Base-by-base conservation (phyloP, 2,797 vertebrate species). In the Salmo trutta region DNA sequence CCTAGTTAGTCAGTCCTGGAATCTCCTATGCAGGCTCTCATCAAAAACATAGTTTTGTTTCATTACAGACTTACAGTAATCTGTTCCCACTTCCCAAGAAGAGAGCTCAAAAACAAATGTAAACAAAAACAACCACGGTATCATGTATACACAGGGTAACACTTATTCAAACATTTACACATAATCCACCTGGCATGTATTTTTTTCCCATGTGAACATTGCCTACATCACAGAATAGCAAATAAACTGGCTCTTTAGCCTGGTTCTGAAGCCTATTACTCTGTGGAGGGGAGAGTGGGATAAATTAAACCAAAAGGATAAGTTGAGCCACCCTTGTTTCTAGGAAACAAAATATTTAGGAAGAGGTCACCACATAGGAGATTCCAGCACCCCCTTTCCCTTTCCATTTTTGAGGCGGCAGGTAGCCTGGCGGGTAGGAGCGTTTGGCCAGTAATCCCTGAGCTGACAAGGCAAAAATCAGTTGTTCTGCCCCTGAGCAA, bases 1-100 rank as follows among this genome's bases (percentile, higher is more conserved):
- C 75, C 73, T 80, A 83, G 62, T 69, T 33, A 31, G 77, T 33
- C 68, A 36, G 73, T 75, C 75, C 76, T 53, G 68, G 15, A n/a
- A 41, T 27, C 77, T 29, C 31, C 24, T 12, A 19, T n/a, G 19
- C 21, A 19, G 33, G 71, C 67, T 56, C 10, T 59, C 33, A 47
- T 69, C 27, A 16, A 27, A 15, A 21, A 24, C 27, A 17, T 19
- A 71, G 36, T 78, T 74, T 51, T 70, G 71, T 70, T 80, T 41
- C 64, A 31, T 36, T 41, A 27, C 3, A 21, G 29, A 56, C 51
- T 56, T 47, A 17, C 17, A 59, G 54, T 69, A 29, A 47, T 24
- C 52, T 71, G 52, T 67, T 66, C 24, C 19, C 41, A 10, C 52
- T 75, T 10, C 6, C 19, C 3, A 47, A n/a, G 4, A 54, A 47